A percentile compares a stretch with the other conserved stretches of the same genome.
Conservation (phyloP, 35 echinoderm and acorn worm species). For the Eucidaris tribuloides region DNA sequence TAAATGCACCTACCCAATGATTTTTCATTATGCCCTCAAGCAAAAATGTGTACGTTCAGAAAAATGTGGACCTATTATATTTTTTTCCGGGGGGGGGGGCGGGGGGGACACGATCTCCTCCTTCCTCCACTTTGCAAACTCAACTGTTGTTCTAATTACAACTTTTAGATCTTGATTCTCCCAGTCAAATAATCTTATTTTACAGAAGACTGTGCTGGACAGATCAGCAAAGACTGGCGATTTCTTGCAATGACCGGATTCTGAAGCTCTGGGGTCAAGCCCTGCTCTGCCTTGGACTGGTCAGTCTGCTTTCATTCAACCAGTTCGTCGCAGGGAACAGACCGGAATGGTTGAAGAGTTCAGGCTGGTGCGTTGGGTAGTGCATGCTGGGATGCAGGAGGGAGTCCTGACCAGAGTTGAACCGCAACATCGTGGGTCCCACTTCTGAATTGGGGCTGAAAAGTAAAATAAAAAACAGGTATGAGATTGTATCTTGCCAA, state of each 20-base stretch:
- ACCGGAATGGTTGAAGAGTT: not conserved
- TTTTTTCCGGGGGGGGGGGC: no score
- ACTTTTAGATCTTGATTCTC: no score
- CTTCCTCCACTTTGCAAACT: no score
- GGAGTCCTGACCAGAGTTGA: not conserved
- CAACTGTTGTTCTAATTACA: no score
- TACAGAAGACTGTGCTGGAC: not conserved
- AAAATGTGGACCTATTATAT: no score
- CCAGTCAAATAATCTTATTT: no score
- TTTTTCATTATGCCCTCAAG: no score
- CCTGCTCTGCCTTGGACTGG: not conserved
- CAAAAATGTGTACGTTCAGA: no score
- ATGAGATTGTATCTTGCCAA: not conserved
- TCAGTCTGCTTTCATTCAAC: not conserved
- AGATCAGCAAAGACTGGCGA: not conserved
- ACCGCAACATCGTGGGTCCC: not conserved
- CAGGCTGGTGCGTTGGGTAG: slow-evolving; percentile 2
- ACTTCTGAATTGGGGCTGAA: not conserved
- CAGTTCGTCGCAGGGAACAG: not conserved
- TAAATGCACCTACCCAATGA: no score
- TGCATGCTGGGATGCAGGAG: slow-evolving; percentile 5
- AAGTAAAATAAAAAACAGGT: not conserved
- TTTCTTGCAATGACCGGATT: slow-evolving; percentile 1
- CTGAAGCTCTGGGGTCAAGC: not conserved
- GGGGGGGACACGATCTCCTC: no score